Percentiles rank a stretch among this genome's conserved stretches.
Conservation (phyloP, 2,888 invertebrate species). For the Tipula unca region DNA sequence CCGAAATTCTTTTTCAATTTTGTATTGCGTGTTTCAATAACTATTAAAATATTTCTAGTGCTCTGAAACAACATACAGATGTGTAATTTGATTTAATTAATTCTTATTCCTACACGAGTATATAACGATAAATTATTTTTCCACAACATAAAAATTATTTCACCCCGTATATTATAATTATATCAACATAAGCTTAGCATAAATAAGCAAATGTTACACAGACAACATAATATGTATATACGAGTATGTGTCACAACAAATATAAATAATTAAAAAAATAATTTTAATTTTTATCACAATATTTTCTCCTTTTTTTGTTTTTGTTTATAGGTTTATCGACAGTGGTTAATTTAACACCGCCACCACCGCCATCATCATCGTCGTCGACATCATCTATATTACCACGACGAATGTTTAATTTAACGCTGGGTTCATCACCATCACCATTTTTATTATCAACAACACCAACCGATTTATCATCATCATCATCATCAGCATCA, state of each 20-base stretch:
- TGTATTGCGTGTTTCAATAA: no score
- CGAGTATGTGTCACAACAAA: not conserved
- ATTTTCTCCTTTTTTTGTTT: not conserved
- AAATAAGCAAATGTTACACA: not conserved
- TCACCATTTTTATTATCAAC: not conserved
- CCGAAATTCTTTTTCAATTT: no score
- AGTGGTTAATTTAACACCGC: not conserved
- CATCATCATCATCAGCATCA: not conserved
- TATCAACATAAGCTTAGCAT: not conserved
- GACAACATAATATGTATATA: not conserved
- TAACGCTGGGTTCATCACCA: not conserved
- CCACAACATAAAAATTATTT: no score
- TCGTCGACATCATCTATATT: not conserved
- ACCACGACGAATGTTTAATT: not conserved
- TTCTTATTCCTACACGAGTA: no score
- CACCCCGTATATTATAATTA: not conserved
- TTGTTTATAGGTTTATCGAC: conserved; percentile 19
- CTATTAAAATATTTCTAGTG: no score
- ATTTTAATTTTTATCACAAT: not conserved
- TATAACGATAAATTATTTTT: no score
- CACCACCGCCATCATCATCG: not conserved
- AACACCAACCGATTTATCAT: not conserved
- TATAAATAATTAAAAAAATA: not conserved
- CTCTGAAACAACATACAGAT: no score
- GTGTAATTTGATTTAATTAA: no score